Base-by-base conservation (phyloP, 2,113 vertebrate species). In the Phalacrocorax aristotelis region DNA sequence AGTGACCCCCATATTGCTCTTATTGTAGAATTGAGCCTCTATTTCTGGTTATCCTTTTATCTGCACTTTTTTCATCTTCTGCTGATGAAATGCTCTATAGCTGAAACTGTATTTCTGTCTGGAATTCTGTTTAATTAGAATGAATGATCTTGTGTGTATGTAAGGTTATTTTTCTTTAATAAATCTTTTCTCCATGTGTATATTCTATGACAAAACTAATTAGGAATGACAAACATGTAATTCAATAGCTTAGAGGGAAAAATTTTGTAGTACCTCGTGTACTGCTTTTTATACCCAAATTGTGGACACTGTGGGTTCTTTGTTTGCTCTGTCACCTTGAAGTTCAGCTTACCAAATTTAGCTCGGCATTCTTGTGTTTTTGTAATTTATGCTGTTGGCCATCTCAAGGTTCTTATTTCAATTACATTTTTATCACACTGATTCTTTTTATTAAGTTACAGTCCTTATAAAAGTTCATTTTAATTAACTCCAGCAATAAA, bases 131-230 rank as follows among this genome's bases (percentile, higher is more conserved):
- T 95, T 98, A 98, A 98, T 98, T 98, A 98, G 95, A 97, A 97
- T 93, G 94, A 98, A 97, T 89, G 95, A 96, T 96, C 85, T 85
- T 78, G 70, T 94, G 97, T 95, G 84, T 94, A 95, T 40, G 18
- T 48, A 95, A 95, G 69, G 74, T 96, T 98, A 97, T 98, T 98
- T 98, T 98, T 96, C 93, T 97, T 97, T 94, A 94, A 97, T 97
- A 98, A 97, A 96, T 95, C 94, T 94, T 96, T 93, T 96, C 90
- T 94, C 89, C 96, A 61, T 96, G 94, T 97, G 79, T 97, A 77
- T 97, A 97, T 96, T 96, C 83, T 93, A 86, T 96, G 97, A 97
- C 96, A 93, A 94, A 96, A 97, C 90, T 97, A 98, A 98, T 97
- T 97, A 97, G 91, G 92, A 96, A 90, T 92, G 97, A 97, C 96